Percentiles rank a stretch among this genome's conserved stretches.
These are phyloP conservation scores for Tipula vernalis DNA, from an alignment of 2,888 invertebrate genomes.

Conservation along the genomic window DNA sequence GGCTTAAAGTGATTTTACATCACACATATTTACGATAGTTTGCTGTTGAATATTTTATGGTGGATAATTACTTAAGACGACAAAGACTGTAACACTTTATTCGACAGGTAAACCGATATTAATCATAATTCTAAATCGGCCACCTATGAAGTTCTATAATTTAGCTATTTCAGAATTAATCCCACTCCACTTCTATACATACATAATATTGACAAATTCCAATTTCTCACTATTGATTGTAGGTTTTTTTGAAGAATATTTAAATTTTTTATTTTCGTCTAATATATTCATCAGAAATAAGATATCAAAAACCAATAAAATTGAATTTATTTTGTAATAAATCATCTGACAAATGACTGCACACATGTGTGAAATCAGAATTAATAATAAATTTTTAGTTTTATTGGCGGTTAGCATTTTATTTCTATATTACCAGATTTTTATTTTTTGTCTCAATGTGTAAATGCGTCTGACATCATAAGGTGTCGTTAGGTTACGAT, in stretches of 20 bases:
- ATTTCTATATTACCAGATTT: too few relatives aligned
- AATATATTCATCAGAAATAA: not conserved
- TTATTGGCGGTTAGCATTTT: not conserved
- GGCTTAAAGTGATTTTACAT: not conserved
- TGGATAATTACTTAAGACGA: not conserved
- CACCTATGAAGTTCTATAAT: not conserved
- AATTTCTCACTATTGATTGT: not conserved
- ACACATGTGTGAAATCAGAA: not conserved
- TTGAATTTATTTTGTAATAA: not conserved
- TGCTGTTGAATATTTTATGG: not conserved
- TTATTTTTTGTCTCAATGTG: too few relatives aligned
- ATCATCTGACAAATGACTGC: not conserved
- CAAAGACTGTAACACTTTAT: not conserved
- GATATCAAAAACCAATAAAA: not conserved
- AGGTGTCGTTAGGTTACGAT: too few relatives aligned
- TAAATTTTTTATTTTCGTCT: not conserved
- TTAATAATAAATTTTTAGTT: not conserved
- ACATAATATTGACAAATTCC: not conserved
- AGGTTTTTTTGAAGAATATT: not conserved
- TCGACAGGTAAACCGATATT: not conserved
- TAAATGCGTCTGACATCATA: too few relatives aligned
- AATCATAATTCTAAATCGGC: not conserved
- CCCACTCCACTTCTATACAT: not conserved
- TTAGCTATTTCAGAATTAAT: not conserved
- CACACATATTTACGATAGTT: not conserved